Evolutionary conservation across 2,888 invertebrate species (phyloP), one percentile per base, ranked within the genome.

Genomic region (Papilio elwesi): DNA sequence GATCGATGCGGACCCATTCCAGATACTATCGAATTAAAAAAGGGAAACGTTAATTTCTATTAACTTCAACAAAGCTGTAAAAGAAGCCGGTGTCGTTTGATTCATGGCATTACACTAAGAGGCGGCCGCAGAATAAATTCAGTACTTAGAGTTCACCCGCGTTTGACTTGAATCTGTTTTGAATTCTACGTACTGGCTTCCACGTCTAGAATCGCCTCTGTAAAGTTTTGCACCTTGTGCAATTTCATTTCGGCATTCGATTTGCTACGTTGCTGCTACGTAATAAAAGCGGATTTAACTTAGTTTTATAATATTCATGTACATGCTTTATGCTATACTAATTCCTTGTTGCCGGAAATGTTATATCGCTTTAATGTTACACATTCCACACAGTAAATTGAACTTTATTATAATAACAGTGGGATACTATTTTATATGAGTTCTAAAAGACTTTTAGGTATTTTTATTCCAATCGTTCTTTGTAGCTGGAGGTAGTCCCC

Each of bases 401-500:
- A 64, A 76, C 81, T 81, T 76, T 87, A 82, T 79, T 69, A 0
- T 2, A 49, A 68, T 38, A 13, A 49, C 2, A 15, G 69, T 80
- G 87, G 77, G 75, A 85, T 83, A 76, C 76, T 78, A 67, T 84
- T 85, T 87, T 74, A 77, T 66, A 67, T 79, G 77, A 63, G 62
- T 62, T 71, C 74, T 78, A 71, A 75, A 70, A 69, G 75, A 75
- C 76, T 79, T 84, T 84, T 84, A 84, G 84, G 86, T 83, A 83
- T 83, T 86, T 91, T 87, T 83, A 87, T 87, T 79, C 79, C 78
- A 77, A 81, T 83, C 78, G 82, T 80, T 83, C 80, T 79, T 81
- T 86, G 83, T 81, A 87, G 86, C 86, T 87, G 85, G 86, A 91
- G 89, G 88, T 86, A 86, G 85, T 90, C 92, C 90, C 92, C 77